These are phyloP conservation scores for Molanna angustata DNA, from an alignment of 2,888 invertebrate species.

Conservation along the genomic window DNA sequence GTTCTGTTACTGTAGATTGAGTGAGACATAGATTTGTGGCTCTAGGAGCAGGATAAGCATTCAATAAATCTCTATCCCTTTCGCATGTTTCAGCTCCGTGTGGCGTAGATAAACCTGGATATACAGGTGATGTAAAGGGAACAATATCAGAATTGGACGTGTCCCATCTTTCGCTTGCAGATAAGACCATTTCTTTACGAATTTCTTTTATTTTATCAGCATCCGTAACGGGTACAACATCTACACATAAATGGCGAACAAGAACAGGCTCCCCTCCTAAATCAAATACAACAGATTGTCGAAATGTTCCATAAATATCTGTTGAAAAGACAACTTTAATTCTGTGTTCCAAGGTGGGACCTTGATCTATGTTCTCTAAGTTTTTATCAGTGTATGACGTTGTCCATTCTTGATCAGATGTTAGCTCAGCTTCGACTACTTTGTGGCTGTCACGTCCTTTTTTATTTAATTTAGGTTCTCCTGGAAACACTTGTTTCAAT, in stretches of 20 bases:
- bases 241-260: slow-evolving; percentile 69
- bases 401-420: slow-evolving; percentile 57
- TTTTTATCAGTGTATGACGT: slow-evolving; percentile 35
- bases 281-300: slow-evolving; percentile 75
- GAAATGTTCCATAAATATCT: slow-evolving; percentile 73
- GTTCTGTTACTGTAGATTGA: slow-evolving; percentile 64
- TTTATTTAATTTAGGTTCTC: slow-evolving; percentile 33
- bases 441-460: slow-evolving; percentile 31
- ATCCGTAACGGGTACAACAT: slow-evolving; percentile 70
- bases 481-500: slow-evolving; percentile 50
- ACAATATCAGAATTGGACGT: slow-evolving; percentile 53
- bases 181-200: slow-evolving; percentile 59
- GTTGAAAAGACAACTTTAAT: slow-evolving; percentile 61
- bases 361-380: slow-evolving; percentile 31
- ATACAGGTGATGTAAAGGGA: slow-evolving; percentile 55
- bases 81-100: slow-evolving; percentile 46
- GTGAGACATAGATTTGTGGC: slow-evolving; percentile 65
- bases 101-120: slow-evolving; percentile 48
- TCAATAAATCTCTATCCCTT: slow-evolving; percentile 54
- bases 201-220: slow-evolving; percentile 62
- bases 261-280: slow-evolving; percentile 64
- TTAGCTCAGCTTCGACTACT: slow-evolving; percentile 42
- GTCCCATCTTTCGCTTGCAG: slow-evolving; percentile 62
- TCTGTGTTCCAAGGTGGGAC: slow-evolving; percentile 42
- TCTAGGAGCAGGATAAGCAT: slow-evolving; percentile 64